These are phyloP conservation scores for Alexandromys fortis DNA, from an alignment of 2,113 vertebrate species.

Conservation along the genomic window DNA sequence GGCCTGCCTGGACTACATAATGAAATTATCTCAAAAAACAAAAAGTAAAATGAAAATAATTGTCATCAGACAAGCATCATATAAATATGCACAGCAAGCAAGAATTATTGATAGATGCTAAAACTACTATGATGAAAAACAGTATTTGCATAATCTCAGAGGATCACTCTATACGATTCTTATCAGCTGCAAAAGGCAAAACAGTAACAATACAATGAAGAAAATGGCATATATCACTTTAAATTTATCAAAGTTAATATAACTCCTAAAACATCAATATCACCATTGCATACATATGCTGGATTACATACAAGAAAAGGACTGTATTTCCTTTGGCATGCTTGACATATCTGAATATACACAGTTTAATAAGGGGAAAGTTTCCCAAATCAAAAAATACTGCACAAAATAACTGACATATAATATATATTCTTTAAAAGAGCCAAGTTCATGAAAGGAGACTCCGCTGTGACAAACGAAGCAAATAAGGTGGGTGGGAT, in stretches of 20 bases:
- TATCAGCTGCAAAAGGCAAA: conserved; percentile 1
- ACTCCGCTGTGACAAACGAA: not conserved
- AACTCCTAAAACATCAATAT: not conserved
- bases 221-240: not conserved
- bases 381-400: not conserved
- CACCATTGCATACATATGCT: not conserved
- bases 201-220: not conserved
- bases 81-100: conserved; percentile 25
- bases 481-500: not conserved
- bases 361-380: not conserved
- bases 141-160: conserved; percentile 12
- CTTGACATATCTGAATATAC: not conserved
- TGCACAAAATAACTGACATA: not conserved
- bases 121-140: not conserved
- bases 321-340: not conserved
- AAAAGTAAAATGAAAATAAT: not conserved
- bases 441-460: conserved; percentile 9
- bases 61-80: not conserved
- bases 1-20: not conserved
- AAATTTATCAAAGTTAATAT: conserved; percentile 2
- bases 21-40: not conserved
- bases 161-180: not conserved
- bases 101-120: not conserved
- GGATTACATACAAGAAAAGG: not conserved
- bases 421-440: conserved; percentile 19